These are phyloP conservation scores for Hippocampus kuda DNA, from an alignment of 2,797 vertebrate species.

Conservation along the genomic window DNA sequence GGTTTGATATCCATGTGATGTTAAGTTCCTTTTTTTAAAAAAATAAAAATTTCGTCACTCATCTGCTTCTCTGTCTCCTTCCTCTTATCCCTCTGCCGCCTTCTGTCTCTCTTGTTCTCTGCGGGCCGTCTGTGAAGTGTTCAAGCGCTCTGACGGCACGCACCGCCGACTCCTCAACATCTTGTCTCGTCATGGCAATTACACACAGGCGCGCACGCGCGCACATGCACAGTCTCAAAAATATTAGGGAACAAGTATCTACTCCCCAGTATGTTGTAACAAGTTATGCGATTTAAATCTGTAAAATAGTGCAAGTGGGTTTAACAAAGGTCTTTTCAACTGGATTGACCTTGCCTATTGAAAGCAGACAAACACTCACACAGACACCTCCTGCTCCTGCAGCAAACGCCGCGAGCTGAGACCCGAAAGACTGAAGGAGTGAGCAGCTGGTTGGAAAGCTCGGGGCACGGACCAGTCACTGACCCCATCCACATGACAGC, in stretches of 20 bases:
- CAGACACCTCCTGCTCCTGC: not conserved
- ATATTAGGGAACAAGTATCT: constrained; percentile 9
- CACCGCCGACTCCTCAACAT: constrained; percentile 69
- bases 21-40: constrained; percentile 16
- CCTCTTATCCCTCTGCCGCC: constrained; percentile 44
- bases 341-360: constrained; percentile 13
- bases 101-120: constrained; percentile 65
- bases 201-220: constrained; percentile 58
- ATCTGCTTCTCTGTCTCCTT: constrained; percentile 29
- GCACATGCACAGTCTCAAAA: constrained; percentile 10
- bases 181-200: constrained; percentile 78
- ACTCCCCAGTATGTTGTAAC: not conserved
- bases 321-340: not conserved
- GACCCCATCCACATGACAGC: constrained; percentile 40
- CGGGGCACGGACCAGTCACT: constrained; percentile 41
- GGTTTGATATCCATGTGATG: constrained; percentile 17
- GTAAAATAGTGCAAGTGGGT: not conserved
- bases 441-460: constrained; percentile 52
- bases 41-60: constrained; percentile 38
- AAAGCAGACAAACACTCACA: constrained; percentile 1
- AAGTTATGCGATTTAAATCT: constrained; percentile 1
- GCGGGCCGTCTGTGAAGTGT: constrained; percentile 65
- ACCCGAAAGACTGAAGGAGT: constrained; percentile 20
- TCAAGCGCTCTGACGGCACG: constrained; percentile 65
- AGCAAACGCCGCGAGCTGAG: constrained; percentile 13